Evolutionary conservation across 2,888 invertebrate genomes (phyloP), one percentile per base, ranked within the genome.

Genomic region (Ctena decussata): DNA sequence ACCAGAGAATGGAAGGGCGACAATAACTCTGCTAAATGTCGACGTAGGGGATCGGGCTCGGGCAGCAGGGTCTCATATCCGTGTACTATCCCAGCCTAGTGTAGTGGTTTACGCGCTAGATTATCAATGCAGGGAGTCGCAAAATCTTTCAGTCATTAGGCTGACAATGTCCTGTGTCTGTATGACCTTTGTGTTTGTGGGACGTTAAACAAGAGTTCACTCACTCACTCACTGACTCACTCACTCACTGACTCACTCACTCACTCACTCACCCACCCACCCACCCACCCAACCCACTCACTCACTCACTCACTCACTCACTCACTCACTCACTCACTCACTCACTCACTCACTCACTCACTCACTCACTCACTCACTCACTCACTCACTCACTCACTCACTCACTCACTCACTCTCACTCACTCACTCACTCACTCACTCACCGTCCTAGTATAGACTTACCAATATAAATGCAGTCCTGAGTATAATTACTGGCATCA

Each of bases 381-480:
- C n/a, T n/a, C n/a, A n/a, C n/a, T 44, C 8, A 12, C 18, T 8
- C 44, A 12, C 44, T 44, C 44, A 12, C 44, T 44, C 44, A 12
- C 44, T 44, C 44, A 12, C 44, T 44, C 44, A 12, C 44, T 44
- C 44, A 12, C 44, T 44, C 44, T 44, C 44, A 12, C 44, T 44
- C 44, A 12, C 44, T 44, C 44, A 12, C 44, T 44, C 44, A 12
- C 44, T 44, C 44, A 12, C 44, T 44, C 11, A 44, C 18, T 12
- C 44, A 44, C 18, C 44, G 11, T 18, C 8, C 44, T 18, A 18
- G 44, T 12, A 8, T 44, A 12, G 41, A 53, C 53, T 15, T n/a
- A 53, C 53, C 53, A 18, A 53, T 53, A n/a, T 70, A 82, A 15
- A 82, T 70, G 44, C 82, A 86, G 27, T 39, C 69, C 3, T 60